These are phyloP conservation scores for Rutpela maculata DNA, from an alignment of 2,888 invertebrate species.

Conservation along the genomic window DNA sequence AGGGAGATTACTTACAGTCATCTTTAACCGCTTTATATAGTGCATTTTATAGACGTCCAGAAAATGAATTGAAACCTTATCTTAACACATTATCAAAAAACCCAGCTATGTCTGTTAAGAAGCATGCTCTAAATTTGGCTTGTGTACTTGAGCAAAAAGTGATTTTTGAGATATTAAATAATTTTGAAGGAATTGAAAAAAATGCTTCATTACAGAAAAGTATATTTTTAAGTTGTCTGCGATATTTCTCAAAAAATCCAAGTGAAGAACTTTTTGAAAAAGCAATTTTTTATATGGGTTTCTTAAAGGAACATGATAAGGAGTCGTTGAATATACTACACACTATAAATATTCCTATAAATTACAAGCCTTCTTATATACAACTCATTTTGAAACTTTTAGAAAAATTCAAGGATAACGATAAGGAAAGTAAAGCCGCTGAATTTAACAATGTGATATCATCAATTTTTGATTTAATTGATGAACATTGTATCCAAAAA, in stretches of 20 bases:
- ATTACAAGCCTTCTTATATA: conserved; percentile 9
- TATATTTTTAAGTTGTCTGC: conserved; percentile 6
- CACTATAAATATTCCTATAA: conserved; percentile 10
- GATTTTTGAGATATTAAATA: not conserved
- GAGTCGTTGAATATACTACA: not conserved
- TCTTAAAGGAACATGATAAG: conserved; percentile 11
- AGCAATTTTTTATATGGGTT: not conserved
- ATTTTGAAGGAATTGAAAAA: not conserved
- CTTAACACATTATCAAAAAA: conserved; percentile 1
- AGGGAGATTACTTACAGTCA: conserved; percentile 24
- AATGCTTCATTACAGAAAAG: conserved; percentile 18
- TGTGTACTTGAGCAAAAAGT: not conserved
- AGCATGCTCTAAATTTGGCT: conserved; percentile 14
- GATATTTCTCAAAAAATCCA: conserved; percentile 26
- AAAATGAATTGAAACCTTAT: conserved; percentile 10
- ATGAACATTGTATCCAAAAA: conserved; percentile 5
- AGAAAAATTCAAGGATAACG: conserved; percentile 13
- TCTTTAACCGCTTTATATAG: conserved; percentile 13
- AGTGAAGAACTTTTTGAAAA: conserved; percentile 3
- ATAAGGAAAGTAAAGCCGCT: not conserved
- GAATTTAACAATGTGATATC: conserved; percentile 2
- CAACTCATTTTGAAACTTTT: not conserved
- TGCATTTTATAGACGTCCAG: conserved; percentile 15
- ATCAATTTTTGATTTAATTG: conserved; percentile 11
- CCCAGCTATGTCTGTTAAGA: conserved; percentile 24